A percentile compares a stretch with the other conserved stretches of the same genome.
phyloP scores from a whole-genome alignment of 2,113 vertebrate genomes.

The Ceyx margarethae region DNA sequence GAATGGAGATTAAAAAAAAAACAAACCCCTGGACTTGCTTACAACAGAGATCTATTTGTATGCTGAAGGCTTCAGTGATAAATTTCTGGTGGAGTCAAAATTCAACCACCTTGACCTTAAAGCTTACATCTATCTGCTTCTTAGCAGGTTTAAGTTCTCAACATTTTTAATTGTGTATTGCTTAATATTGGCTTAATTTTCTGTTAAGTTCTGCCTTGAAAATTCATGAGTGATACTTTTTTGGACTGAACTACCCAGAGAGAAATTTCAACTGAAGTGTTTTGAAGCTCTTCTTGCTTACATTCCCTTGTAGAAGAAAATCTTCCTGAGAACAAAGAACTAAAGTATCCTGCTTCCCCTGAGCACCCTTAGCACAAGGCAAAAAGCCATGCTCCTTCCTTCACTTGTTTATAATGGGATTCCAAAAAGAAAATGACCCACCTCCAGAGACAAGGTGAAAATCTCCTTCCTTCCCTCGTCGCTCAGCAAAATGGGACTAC shows the following conservation, averaged over 20 bases:
- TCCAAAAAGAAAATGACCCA: neutral
- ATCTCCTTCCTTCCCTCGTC: neutral
- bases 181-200: neutral
- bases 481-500: neutral
- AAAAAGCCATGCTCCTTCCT: neutral
- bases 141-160: neutral
- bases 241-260: neutral
- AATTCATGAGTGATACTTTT: neutral
- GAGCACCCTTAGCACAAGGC: neutral
- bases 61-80: neutral
- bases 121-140: neutral
- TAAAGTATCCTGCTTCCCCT: neutral
- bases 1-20: neutral
- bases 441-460: neutral
- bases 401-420: neutral
- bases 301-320: neutral
- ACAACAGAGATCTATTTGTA: neutral
- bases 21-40: neutral
- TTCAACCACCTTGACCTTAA: neutral
- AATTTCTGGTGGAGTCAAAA: neutral
- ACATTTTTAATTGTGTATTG: neutral
- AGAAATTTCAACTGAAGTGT: neutral
- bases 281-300: neutral
- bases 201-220: neutral
- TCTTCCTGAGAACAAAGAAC: neutral